phyloP scores from a whole-genome alignment of 1,140 invertebrate genomes.

The Goniozus legneri region DNA sequence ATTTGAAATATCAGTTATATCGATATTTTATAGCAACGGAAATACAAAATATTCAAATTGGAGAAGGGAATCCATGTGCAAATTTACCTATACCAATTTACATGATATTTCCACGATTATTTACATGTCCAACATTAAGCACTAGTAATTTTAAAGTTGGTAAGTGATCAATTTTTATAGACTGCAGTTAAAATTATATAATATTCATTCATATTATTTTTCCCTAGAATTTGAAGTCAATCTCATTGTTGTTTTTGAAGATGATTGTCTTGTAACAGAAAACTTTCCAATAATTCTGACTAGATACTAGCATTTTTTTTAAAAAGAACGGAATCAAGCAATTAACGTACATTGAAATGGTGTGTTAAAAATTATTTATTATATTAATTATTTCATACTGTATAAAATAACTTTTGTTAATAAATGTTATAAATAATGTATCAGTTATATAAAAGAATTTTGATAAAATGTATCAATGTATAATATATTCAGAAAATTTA shows the following conservation, averaged over 20 bases:
- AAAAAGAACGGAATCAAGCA: too few relatives aligned
- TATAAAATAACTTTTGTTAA: conserved; percentile 17
- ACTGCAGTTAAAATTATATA: conserved; percentile 6
- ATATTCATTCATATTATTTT: conserved; percentile 33
- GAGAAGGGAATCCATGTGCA: conserved; percentile 83
- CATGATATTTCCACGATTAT: conserved; percentile 93
- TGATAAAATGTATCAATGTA: too few relatives aligned
- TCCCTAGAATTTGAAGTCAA: conserved; percentile 95
- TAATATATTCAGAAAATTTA: too few relatives aligned
- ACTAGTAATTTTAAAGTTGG: conserved; percentile 96
- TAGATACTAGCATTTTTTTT: too few relatives aligned
- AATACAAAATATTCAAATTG: conserved; percentile 97
- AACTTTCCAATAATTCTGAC: conserved; percentile 87
- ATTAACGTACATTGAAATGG: too few relatives aligned
- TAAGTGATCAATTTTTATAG: conserved; percentile 46
- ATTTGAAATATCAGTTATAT: conserved; percentile 3
- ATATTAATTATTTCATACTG: conserved; percentile 15
- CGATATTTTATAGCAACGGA: conserved; percentile 75
- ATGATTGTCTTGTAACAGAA: conserved; percentile 93
- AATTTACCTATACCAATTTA: conserved; percentile 85
- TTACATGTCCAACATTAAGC: conserved; percentile 89
- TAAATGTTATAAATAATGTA: conserved; percentile 14
- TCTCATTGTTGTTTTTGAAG: conserved; percentile 87
- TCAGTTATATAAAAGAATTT: not conserved
- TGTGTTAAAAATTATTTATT: conserved; percentile 35